Percentiles rank a stretch among this genome's conserved stretches.
Conservation (phyloP, 2,113 vertebrate species). For the Dromas ardeola region DNA sequence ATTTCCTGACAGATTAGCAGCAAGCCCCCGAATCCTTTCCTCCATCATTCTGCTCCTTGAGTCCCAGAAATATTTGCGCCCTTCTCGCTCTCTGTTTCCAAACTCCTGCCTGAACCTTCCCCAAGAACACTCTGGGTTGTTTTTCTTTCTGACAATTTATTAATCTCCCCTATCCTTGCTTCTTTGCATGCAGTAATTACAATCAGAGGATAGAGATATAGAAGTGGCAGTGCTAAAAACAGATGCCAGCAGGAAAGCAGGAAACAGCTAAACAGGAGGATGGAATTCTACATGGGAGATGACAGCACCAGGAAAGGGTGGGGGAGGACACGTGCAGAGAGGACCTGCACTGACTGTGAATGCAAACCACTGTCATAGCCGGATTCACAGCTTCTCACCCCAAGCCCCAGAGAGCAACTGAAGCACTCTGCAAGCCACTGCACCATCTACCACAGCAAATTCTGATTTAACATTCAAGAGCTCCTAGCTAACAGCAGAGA, state of each 20-base stretch:
- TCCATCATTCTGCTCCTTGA: slow-evolving; percentile 5
- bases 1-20: slow-evolving; percentile 26
- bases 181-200: slow-evolving; percentile 38
- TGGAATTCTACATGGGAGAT: background rate
- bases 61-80: background rate
- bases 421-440: background rate
- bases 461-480: background rate
- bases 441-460: background rate
- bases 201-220: slow-evolving; percentile 6
- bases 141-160: background rate
- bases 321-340: background rate
- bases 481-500: background rate
- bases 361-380: background rate
- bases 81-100: background rate
- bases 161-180: background rate
- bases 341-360: background rate
- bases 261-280: slow-evolving; percentile 14
- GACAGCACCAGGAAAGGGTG: background rate
- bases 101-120: slow-evolving; percentile 7
- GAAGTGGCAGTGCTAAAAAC: slow-evolving; percentile 54
- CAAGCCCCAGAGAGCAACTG: background rate
- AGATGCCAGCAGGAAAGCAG: slow-evolving; percentile 51
- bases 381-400: background rate
- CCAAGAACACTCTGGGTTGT: background rate
- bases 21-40: background rate